Evolutionary conservation across 1,140 invertebrate species (phyloP).

Genomic region (Orchesella cincta): DNA sequence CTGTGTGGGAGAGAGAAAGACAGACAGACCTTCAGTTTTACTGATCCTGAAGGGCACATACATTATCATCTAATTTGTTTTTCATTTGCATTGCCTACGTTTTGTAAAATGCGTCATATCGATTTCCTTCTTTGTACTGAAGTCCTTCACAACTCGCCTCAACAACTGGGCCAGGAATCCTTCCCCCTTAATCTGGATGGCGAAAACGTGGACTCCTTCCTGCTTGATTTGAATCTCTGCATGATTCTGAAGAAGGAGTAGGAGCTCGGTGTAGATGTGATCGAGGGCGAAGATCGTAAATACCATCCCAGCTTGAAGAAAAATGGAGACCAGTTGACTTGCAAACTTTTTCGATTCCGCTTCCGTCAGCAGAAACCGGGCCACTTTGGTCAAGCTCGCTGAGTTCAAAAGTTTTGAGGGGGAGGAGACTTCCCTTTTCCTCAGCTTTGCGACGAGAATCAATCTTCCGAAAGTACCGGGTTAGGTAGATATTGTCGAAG

Average conservation of each 20-base stretch:
- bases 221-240: constrained; percentile 39
- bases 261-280: constrained; percentile 34
- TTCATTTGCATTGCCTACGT: constrained; percentile 32
- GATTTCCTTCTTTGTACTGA: constrained; percentile 42
- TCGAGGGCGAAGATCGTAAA: constrained; percentile 39
- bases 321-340: constrained; percentile 19
- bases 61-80: neutral
- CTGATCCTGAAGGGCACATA: too few relatives aligned
- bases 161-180: constrained; percentile 45
- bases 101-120: constrained; percentile 37
- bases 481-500: constrained; percentile 47
- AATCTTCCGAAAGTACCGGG: constrained; percentile 40
- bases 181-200: constrained; percentile 38
- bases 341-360: constrained; percentile 35
- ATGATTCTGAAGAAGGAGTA: constrained; percentile 37
- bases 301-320: constrained; percentile 32
- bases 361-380: constrained; percentile 25
- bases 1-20: constrained; percentile 32
- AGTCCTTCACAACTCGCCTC: constrained; percentile 40
- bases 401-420: constrained; percentile 44
- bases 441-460: constrained; percentile 31
- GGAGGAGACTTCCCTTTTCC: constrained; percentile 40
- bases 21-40: too few relatives aligned
- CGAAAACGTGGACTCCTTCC: constrained; percentile 35
- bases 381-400: constrained; percentile 29